phyloP scores from a whole-genome alignment of 2,888 invertebrate species.

The Andrena minutula region DNA sequence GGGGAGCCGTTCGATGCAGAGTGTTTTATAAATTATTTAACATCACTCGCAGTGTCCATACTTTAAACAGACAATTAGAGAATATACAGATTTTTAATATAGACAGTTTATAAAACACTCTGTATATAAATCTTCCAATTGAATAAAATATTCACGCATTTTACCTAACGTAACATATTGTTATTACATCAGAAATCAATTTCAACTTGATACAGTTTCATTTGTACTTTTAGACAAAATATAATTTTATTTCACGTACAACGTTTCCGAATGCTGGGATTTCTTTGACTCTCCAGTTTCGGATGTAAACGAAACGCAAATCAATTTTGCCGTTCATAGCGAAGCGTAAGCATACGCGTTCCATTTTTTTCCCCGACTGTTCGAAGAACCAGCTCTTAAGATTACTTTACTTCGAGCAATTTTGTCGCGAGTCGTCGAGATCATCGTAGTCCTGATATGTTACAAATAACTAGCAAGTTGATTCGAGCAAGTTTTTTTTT shows the following conservation, averaged over 20 bases:
- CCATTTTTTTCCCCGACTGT: not conserved
- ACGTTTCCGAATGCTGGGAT: not conserved
- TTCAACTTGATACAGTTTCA: not conserved
- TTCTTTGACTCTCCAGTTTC: not conserved
- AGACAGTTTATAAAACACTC: slow-evolving; percentile 13
- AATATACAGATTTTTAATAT: slow-evolving; percentile 17
- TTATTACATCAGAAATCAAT: not conserved
- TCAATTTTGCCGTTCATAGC: not conserved
- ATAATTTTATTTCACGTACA: slow-evolving; percentile 21
- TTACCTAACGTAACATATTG: slow-evolving; percentile 18
- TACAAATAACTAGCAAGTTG: not conserved
- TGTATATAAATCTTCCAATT: slow-evolving; percentile 20
- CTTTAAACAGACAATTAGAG: not conserved
- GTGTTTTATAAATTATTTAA: slow-evolving; percentile 23
- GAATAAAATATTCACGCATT: slow-evolving; percentile 1
- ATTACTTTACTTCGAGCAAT: not conserved
- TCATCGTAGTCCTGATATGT: not conserved
- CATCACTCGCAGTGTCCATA: not conserved
- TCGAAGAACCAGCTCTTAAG: slow-evolving; percentile 1
- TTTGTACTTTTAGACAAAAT: slow-evolving; percentile 24
- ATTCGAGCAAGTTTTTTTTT: not conserved
- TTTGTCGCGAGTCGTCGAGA: not conserved
- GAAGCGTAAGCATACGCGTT: not conserved
- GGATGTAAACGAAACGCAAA: not conserved
- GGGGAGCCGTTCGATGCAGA: slow-evolving; percentile 3